Conservation (phyloP, 2,113 vertebrate genomes). For the Cyprinodon variegatus region DNA sequence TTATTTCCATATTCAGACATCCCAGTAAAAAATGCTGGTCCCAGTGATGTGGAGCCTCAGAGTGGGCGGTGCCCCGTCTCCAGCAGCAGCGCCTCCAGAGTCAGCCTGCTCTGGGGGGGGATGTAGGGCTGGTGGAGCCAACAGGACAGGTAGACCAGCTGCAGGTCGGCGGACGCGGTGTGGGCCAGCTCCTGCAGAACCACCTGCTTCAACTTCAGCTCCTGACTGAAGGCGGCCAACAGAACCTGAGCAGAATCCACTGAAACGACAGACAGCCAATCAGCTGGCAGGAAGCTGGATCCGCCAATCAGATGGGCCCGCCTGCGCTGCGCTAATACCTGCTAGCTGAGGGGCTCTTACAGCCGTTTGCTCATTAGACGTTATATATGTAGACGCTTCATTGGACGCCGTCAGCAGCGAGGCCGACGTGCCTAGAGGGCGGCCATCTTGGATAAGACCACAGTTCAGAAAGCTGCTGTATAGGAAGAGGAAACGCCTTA, state of each 20-base stretch:
- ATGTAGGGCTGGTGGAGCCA: constrained; percentile 94
- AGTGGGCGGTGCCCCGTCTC: constrained; percentile 89
- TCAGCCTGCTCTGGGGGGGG: constrained; percentile 75
- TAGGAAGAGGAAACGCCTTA: no score
- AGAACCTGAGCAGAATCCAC: constrained; percentile 80
- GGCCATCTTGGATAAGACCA: no score
- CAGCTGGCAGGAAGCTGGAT: background rate
- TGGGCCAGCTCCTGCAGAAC: constrained; percentile 88
- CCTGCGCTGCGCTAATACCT: no score
- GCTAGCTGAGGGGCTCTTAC: no score
- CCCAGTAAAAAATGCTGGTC: background rate
- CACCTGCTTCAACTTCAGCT: constrained; percentile 84
- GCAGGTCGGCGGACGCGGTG: constrained; percentile 76
- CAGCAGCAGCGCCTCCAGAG: constrained; percentile 88
- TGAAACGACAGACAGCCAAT: constrained; percentile 73
- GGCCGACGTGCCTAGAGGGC: no score
- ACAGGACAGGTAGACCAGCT: constrained; percentile 87
- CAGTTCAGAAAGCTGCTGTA: no score
- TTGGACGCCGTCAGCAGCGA: no score
- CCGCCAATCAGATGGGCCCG: no score
- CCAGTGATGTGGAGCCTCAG: constrained; percentile 43
- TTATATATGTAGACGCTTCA: no score
- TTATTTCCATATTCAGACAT: no score
- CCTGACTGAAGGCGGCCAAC: constrained; percentile 82
- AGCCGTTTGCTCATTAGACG: no score